Base-by-base conservation (phyloP, 2,113 vertebrate genomes). In the Pao palembangensis region DNA sequence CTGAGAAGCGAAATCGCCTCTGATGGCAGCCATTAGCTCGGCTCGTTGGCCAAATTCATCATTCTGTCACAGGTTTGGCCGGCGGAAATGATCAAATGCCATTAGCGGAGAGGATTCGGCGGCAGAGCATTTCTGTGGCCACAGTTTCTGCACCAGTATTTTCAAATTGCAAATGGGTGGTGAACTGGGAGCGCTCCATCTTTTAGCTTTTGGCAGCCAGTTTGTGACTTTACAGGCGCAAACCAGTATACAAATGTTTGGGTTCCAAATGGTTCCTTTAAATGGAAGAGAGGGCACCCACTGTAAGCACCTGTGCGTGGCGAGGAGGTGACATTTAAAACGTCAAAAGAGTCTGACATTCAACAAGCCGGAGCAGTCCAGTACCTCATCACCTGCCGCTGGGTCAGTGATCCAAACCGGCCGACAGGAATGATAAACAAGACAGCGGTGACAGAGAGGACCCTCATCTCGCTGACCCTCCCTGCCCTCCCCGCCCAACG, bases 11-110 rank as follows among this genome's bases (percentile, higher is more conserved):
- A 85, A 88, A 86, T 87, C 78, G 81, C 76, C 80, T 88, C 87
- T 88, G 80, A 89, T 87, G 86, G 87, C 75, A 81, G 87, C 88
- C 88, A 90, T 91, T 92, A 91, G 83, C 75, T 85, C 61, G 64
- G 71, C 65, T 87, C 54, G 60, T 81, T 73, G 83, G 81, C 80
- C 76, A 86, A 85, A 91, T 90, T 71, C 85, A 90, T 90, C 84
- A 88, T 77, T 64, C 78, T 90, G 85, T 89, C 85, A 88, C 71
- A 65, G 48, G 81, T 82, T 79, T 80, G 76, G 77, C 77, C 63
- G 75, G 79, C 69, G 43, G 75, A 85, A 80, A 67, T 78, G 82
- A 90, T 90, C 89, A 88, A 78, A 88, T 65, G 78, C 76, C 78
- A 83, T 87, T 88, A 88, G 85, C 51, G 69, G 53, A 66, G 66